Evolutionary conservation across 1,140 invertebrate genomes (phyloP).

Genomic region (Drosophila hydei): DNA sequence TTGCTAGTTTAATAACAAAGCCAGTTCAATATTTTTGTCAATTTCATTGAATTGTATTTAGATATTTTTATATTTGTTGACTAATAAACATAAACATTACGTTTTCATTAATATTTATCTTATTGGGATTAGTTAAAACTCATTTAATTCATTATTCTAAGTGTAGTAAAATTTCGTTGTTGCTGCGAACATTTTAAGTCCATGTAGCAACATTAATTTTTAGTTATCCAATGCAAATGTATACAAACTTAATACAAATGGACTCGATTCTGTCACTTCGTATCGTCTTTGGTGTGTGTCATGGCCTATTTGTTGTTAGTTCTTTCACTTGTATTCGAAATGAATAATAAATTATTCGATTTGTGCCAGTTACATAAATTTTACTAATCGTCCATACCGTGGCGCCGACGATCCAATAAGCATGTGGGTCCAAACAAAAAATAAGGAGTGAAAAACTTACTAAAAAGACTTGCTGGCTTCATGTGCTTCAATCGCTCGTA

Average conservation of each 20-base stretch:
- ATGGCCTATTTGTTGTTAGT: constrained; percentile 32
- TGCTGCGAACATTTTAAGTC: no score
- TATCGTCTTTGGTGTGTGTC: constrained; percentile 15
- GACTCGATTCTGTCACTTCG: constrained; percentile 9
- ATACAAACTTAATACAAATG: constrained; percentile 13
- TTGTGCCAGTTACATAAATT: constrained; percentile 68
- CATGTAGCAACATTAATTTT: constrained; percentile 8
- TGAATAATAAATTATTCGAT: constrained; percentile 40
- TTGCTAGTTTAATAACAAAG: neutral
- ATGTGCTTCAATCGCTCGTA: constrained; percentile 8
- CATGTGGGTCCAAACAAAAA: constrained; percentile 19
- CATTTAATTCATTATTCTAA: neutral
- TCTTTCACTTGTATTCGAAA: constrained; percentile 39
- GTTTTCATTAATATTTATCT: no score
- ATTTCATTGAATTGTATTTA: no score
- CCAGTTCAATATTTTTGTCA: neutral
- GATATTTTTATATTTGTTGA: no score
- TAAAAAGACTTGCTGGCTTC: neutral
- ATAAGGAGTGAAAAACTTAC: constrained; percentile 8
- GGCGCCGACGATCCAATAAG: constrained; percentile 9
- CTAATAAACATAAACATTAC: no score
- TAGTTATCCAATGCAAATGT: constrained; percentile 40
- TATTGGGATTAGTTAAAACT: no score
- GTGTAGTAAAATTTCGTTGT: neutral
- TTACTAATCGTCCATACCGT: constrained; percentile 24